Conservation (phyloP, 1,140 invertebrate genomes). For the Daktulosphaira vitifoliae region DNA sequence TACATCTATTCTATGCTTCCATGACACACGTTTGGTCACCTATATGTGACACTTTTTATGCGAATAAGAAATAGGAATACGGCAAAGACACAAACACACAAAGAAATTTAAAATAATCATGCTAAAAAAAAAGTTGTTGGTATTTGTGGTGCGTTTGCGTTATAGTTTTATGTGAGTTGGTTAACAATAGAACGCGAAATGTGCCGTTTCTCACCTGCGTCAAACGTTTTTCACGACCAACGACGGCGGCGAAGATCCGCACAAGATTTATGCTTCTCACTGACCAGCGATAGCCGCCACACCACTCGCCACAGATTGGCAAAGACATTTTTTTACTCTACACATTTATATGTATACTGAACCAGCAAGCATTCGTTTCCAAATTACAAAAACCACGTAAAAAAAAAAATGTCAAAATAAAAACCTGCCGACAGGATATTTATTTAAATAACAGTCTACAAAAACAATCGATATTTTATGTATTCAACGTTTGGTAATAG, state of each 20-base stretch:
- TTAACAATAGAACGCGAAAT: constrained; percentile 21
- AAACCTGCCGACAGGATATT: constrained; percentile 1
- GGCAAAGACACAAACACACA: neutral
- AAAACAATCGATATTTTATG: no score
- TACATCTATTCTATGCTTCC: no score
- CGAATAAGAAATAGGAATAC: no score
- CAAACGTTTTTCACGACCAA: constrained; percentile 3
- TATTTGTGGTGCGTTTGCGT: constrained; percentile 11
- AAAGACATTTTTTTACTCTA: neutral
- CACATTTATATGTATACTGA: neutral
- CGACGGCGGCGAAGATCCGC: neutral
- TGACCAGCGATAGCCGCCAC: neutral
- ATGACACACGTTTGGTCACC: no score
- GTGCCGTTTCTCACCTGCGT: constrained; percentile 32
- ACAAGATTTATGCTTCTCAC: constrained; percentile 28
- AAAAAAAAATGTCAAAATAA: neutral
- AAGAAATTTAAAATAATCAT: constrained; percentile 4
- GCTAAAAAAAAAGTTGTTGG: neutral
- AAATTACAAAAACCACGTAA: neutral
- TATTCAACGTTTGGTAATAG: no score
- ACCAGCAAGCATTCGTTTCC: neutral
- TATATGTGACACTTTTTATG: no score
- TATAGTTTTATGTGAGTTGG: constrained; percentile 22
- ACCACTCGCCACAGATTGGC: neutral
- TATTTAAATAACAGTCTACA: no score